phyloP scores from a whole-genome alignment of 2,113 vertebrate genomes.

The Petaurus breviceps region DNA sequence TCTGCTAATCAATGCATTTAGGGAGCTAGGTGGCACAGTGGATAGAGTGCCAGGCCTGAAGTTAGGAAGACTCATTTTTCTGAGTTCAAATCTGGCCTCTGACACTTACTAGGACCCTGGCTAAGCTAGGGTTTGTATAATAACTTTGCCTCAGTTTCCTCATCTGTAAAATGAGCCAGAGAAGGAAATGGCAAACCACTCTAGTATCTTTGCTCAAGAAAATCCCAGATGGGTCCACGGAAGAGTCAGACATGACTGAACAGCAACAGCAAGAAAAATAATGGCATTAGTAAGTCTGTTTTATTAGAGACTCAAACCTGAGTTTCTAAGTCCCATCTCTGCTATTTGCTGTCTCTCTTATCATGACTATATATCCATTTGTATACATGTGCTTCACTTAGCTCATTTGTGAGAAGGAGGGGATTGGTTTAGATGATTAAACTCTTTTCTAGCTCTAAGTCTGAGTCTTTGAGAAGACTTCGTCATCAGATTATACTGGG shows the following conservation, averaged over 20 bases:
- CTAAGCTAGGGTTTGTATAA: too few relatives aligned
- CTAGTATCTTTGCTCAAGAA: too few relatives aligned
- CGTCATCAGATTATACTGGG: background rate
- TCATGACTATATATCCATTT: background rate
- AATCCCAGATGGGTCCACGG: too few relatives aligned
- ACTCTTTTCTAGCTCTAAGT: background rate
- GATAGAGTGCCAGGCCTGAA: background rate
- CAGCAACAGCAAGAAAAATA: too few relatives aligned
- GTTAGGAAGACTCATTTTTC: background rate
- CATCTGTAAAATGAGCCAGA: too few relatives aligned
- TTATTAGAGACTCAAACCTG: background rate
- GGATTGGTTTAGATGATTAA: background rate
- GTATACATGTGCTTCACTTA: background rate
- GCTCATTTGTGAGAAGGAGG: background rate
- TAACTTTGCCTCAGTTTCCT: background rate
- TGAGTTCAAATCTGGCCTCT: background rate
- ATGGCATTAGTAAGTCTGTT: too few relatives aligned
- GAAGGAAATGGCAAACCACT: too few relatives aligned
- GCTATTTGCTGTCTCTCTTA: background rate
- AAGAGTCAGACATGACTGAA: too few relatives aligned
- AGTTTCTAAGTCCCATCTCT: background rate
- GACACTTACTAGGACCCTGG: too few relatives aligned
- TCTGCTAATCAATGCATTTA: background rate
- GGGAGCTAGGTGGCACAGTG: background rate
- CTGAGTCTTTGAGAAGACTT: background rate